Base-by-base conservation (phyloP, 2,797 vertebrate genomes). In the Alfaro cultratus region DNA sequence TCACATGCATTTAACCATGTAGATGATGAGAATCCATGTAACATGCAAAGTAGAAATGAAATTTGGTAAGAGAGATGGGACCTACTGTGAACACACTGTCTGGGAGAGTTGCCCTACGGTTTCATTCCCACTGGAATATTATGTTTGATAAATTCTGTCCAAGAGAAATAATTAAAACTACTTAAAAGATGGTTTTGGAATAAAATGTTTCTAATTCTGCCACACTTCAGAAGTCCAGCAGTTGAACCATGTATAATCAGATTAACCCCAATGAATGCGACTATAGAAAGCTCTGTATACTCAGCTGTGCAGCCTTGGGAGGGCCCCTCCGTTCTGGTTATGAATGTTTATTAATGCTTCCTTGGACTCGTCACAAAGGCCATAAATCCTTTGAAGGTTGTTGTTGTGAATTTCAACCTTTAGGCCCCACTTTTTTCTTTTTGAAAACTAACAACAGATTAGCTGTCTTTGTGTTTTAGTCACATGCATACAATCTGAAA, bases 381-480 rank as follows among this genome's bases (percentile, higher is more conserved):
- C 81, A 89, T 94, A 90, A 92, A 94, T 94, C 88, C 88, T 88
- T 79, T 73, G 64, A 86, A 84, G 76, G 80, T 80, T 86, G 84
- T 85, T 90, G 84, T 90, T 89, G 92, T 93, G 90, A 91, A 91
- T 93, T 90, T 92, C 82, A 92, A 89, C 80, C 84, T 85, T 88
- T 89, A 84, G 11, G 36, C 9, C 78, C 79, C 81, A 26, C 74
- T 81, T 39, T 70, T 88, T 82, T 83, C 82, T 39, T 73, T 87
- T 81, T 80, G 73, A 80, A 79, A 84, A 57, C 74, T 67, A 77
- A 82, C 80, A 80, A 80, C 80, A 89, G 78, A 90, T 81, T 85
- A 85, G 79, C 81, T 79, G 78, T 83, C 73, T 74, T 74, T 78
- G 51, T 83, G 76, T 77, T 74, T 49, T 53, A 23, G 80, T 36